phyloP scores from a whole-genome alignment of 2,113 vertebrate genomes.

The Atlantisia rogersi region DNA sequence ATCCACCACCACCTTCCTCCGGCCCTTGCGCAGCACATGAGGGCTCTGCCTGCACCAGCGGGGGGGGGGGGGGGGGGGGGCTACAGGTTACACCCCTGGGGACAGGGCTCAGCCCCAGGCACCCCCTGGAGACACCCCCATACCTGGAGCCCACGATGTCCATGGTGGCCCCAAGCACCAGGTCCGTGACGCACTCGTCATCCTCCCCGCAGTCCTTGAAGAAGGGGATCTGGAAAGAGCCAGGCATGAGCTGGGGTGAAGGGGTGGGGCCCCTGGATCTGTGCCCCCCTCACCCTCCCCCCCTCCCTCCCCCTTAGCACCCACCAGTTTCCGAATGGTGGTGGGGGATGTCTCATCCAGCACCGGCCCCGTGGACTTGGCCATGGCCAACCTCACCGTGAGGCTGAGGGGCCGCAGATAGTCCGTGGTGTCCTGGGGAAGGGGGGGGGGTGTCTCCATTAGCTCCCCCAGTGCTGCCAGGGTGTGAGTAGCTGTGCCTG shows the following conservation, averaged over 20 bases:
- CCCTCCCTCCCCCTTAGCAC: neutral
- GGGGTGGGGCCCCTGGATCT: too few relatives aligned
- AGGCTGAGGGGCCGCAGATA: slow-evolving; percentile 90
- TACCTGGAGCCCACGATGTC: slow-evolving; percentile 89
- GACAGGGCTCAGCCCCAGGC: neutral
- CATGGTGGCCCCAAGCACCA: slow-evolving; percentile 84
- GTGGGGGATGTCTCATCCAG: slow-evolving; percentile 85
- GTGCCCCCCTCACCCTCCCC: too few relatives aligned
- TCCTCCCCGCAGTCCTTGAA: slow-evolving; percentile 96
- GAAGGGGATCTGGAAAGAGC: slow-evolving; percentile 85
- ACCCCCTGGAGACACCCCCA: neutral
- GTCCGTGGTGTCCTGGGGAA: slow-evolving; percentile 88
- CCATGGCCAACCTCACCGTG: slow-evolving; percentile 84
- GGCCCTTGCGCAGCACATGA: slow-evolving; percentile 81
- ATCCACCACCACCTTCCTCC: slow-evolving; percentile 81
- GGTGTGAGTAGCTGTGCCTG: too few relatives aligned
- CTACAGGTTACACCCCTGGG: neutral
- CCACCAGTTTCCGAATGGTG: slow-evolving; percentile 83
- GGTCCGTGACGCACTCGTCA: slow-evolving; percentile 86
- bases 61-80: too few relatives aligned
- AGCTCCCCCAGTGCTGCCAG: neutral
- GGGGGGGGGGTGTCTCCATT: neutral
- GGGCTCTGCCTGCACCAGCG: slow-evolving; percentile 81
- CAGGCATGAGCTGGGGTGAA: accelerated
- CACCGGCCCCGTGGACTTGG: slow-evolving; percentile 78